Conservation (phyloP, 2,113 vertebrate genomes). For the Sceloporus undulatus region DNA sequence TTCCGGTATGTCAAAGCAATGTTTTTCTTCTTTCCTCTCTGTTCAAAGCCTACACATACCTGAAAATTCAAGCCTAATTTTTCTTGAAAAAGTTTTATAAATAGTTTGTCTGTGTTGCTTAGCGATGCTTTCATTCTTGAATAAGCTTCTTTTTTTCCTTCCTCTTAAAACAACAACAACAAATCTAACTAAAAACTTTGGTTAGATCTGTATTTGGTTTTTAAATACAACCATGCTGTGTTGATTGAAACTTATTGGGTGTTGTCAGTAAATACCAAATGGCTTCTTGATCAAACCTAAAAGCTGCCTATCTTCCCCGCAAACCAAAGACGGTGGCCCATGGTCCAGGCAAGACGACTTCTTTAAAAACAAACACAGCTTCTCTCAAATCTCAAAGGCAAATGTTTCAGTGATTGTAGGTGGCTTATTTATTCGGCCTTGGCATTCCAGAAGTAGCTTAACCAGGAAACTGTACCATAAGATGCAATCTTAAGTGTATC, state of each 20-base stretch:
- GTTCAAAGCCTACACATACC: constrained; percentile 47
- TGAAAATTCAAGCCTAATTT: constrained; percentile 59
- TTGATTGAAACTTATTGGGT: fast-evolving
- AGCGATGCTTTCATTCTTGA: constrained; percentile 52
- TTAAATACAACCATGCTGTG: constrained; percentile 17
- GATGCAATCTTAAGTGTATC: background rate
- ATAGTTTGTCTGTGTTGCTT: constrained; percentile 66
- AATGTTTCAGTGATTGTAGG: background rate
- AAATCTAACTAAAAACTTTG: constrained; percentile 35
- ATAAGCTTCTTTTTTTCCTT: background rate
- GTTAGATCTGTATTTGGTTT: constrained; percentile 34
- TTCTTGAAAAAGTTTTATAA: constrained; percentile 66
- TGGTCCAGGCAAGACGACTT: background rate
- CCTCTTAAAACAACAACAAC: background rate
- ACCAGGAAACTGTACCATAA: no score
- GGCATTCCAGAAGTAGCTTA: background rate
- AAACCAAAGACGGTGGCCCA: background rate
- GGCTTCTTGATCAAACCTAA: constrained; percentile 21
- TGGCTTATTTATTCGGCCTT: background rate
- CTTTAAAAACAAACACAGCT: background rate
- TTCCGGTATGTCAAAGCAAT: constrained; percentile 85
- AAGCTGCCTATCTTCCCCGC: no score
- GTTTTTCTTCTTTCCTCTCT: constrained; percentile 57
- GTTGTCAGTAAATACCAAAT: constrained; percentile 25
- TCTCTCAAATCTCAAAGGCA: no score